phyloP scores from a whole-genome alignment of 2,797 vertebrate genomes.

The Microtus obscurus region DNA sequence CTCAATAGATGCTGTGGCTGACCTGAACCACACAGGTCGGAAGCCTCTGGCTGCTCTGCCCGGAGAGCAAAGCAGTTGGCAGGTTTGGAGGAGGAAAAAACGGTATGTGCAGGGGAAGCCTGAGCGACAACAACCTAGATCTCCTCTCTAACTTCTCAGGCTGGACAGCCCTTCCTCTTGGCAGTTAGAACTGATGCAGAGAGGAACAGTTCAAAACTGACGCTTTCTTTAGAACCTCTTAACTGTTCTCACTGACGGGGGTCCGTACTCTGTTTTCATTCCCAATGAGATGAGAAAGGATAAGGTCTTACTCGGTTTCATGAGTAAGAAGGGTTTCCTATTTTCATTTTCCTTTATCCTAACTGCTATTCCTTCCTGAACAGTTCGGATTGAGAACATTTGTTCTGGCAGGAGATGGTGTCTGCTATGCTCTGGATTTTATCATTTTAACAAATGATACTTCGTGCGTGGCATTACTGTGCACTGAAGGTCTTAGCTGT shows the following conservation, averaged over 20 bases:
- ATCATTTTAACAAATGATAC: not conserved
- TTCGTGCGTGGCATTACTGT: too few relatives aligned
- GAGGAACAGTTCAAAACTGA: not conserved
- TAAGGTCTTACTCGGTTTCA: not conserved
- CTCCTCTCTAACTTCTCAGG: not conserved
- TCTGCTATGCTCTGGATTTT: not conserved
- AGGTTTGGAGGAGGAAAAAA: not conserved
- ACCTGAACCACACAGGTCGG: slow-evolving; percentile 40
- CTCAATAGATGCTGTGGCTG: not conserved
- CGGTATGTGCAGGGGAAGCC: not conserved
- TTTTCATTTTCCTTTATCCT: slow-evolving; percentile 21
- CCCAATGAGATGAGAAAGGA: not conserved
- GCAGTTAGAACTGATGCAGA: not conserved
- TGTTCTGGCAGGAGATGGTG: not conserved
- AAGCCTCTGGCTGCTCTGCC: too few relatives aligned
- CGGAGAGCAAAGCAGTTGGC: not conserved
- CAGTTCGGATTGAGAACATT: not conserved
- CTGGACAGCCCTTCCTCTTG: not conserved
- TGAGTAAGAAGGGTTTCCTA: not conserved
- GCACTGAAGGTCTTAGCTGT: not conserved
- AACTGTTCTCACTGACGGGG: not conserved
- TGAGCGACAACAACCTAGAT: rapidly evolving
- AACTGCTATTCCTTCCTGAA: not conserved
- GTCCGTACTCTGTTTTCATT: rapidly evolving
- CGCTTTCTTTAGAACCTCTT: not conserved